A percentile compares a stretch with the other conserved stretches of the same genome.
Evolutionary conservation across 2,797 vertebrate species (phyloP).

Genomic region (Melanogrammus aeglefinus): DNA sequence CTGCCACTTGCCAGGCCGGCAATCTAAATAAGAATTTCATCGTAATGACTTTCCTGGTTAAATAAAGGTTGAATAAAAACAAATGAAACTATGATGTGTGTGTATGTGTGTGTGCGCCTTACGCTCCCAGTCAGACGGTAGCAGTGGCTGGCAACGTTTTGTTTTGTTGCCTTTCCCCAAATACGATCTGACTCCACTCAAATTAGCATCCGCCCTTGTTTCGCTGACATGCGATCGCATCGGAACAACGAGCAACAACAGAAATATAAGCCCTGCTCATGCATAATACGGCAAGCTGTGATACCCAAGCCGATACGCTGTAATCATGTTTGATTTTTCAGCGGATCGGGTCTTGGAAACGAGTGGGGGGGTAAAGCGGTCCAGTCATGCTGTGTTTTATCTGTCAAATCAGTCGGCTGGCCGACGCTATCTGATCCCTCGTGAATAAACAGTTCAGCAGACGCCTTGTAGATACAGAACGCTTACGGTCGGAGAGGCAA

Average conservation of each 20-base stretch:
- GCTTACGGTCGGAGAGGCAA: not conserved
- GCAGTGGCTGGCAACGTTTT: not conserved
- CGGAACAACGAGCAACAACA: not conserved
- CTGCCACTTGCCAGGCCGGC: not conserved
- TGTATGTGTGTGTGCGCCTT: not conserved
- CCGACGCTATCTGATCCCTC: not conserved
- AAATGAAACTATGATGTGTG: not conserved
- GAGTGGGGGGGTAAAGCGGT: not conserved
- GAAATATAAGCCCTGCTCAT: not conserved
- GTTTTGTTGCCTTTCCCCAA: not conserved
- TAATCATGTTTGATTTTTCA: conserved; percentile 11
- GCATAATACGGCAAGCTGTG: not conserved
- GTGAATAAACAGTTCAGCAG: not conserved
- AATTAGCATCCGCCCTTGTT: conserved; percentile 1
- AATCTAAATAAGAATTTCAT: not conserved
- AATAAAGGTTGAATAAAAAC: not conserved
- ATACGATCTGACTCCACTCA: not conserved
- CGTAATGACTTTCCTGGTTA: not conserved
- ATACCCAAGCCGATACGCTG: not conserved
- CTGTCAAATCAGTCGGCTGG: not conserved
- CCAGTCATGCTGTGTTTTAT: not conserved
- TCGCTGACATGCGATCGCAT: not conserved
- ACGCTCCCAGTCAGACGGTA: not conserved
- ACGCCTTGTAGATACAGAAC: not conserved
- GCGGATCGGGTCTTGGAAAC: not conserved